Conservation (phyloP, 2,888 invertebrate species). For the Erynnis tages region DNA sequence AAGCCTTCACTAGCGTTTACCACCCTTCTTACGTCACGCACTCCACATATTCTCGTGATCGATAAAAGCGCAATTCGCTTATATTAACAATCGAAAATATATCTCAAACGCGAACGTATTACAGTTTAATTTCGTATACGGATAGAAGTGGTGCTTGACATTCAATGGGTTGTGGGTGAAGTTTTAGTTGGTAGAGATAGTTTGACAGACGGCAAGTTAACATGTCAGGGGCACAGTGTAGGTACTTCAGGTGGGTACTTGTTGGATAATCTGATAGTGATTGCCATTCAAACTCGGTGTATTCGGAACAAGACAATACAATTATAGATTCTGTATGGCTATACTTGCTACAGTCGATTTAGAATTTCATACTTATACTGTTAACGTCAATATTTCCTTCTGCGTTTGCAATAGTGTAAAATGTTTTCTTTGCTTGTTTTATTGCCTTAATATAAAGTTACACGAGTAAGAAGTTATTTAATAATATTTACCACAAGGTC, state of each 20-base stretch:
- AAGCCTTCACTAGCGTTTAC: constrained; percentile 77
- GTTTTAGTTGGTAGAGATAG: constrained; percentile 62
- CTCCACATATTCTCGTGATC: constrained; percentile 54
- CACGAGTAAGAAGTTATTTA: too few relatives aligned
- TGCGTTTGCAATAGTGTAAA: not conserved
- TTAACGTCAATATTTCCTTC: not conserved
- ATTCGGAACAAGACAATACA: constrained; percentile 11
- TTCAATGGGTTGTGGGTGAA: constrained; percentile 30
- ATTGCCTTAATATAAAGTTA: too few relatives aligned
- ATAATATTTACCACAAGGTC: too few relatives aligned
- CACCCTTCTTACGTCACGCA: constrained; percentile 81
- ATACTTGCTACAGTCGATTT: constrained; percentile 17
- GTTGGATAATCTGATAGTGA: constrained; percentile 61
- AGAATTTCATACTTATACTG: constrained; percentile 5
- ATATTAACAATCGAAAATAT: constrained; percentile 34
- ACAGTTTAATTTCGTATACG: constrained; percentile 50
- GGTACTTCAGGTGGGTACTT: constrained; percentile 55
- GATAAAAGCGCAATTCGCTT: constrained; percentile 59
- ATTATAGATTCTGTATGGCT: constrained; percentile 20
- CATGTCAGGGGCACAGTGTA: constrained; percentile 73
- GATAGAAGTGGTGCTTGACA: constrained; percentile 21
- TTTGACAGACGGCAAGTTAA: constrained; percentile 79
- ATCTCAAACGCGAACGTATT: constrained; percentile 31
- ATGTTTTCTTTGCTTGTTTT: too few relatives aligned
- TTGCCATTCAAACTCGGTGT: constrained; percentile 48